Percentiles rank a stretch among this genome's conserved stretches.
phyloP scores from a whole-genome alignment of 2,888 invertebrate species.

The Sarcophaga caerulescens region DNA sequence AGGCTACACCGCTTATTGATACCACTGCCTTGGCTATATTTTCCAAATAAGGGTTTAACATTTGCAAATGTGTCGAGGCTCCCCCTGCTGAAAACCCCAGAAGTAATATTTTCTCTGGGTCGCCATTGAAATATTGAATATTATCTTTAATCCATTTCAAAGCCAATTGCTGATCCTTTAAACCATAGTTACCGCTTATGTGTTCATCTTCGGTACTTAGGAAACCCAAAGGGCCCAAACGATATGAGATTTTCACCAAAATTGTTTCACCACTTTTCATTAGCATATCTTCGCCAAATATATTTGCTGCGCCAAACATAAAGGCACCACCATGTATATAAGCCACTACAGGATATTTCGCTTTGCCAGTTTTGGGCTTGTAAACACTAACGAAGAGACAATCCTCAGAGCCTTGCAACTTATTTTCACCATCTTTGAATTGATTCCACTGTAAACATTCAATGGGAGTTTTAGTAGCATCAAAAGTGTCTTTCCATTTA shows the following conservation, averaged over 20 bases:
- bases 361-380: slow-evolving; percentile 80
- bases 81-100: slow-evolving; percentile 82
- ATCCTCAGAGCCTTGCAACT: slow-evolving; percentile 84
- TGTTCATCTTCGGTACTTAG: slow-evolving; percentile 81
- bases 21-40: slow-evolving; percentile 81
- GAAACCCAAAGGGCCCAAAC: slow-evolving; percentile 80
- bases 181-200: slow-evolving; percentile 82
- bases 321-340: slow-evolving; percentile 83
- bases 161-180: slow-evolving; percentile 82
- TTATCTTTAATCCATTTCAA: slow-evolving; percentile 81
- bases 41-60: slow-evolving; percentile 80
- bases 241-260: slow-evolving; percentile 81
- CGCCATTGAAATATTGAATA: slow-evolving; percentile 81
- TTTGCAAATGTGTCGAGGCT: slow-evolving; percentile 81
- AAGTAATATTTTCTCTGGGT: slow-evolving; percentile 80
- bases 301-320: slow-evolving; percentile 81
- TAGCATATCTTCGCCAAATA: slow-evolving; percentile 82
- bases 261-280: slow-evolving; percentile 82
- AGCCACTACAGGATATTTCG: slow-evolving; percentile 82
- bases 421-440: slow-evolving; percentile 74
- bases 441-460: slow-evolving; percentile 85
- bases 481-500: slow-evolving; percentile 72
- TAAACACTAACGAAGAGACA: slow-evolving; percentile 86
- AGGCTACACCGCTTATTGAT: slow-evolving; percentile 81
- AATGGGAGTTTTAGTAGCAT: slow-evolving; percentile 84